Evolutionary conservation across 2,113 vertebrate genomes (phyloP).

Genomic region (Jacana jacana): DNA sequence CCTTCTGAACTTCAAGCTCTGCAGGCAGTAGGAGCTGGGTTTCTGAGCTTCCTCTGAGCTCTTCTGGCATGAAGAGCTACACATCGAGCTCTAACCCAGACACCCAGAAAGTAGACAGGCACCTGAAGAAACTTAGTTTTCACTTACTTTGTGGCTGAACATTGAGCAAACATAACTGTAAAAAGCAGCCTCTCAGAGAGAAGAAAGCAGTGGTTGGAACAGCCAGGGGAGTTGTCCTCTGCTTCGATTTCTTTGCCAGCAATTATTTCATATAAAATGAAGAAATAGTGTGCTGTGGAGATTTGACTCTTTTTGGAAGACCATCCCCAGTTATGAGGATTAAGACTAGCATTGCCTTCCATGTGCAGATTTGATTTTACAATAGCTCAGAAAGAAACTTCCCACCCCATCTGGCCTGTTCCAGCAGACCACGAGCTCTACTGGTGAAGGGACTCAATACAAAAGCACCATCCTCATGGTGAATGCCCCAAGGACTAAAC

Average conservation of each 20-base stretch:
- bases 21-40: background rate
- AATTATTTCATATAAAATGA: background rate
- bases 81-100: background rate
- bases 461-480: background rate
- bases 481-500: background rate
- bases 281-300: background rate
- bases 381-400: background rate
- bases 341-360: background rate
- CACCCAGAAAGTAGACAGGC: background rate
- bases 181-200: background rate
- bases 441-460: background rate
- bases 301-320: background rate
- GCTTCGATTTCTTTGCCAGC: background rate
- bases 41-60: background rate
- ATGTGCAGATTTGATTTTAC: background rate
- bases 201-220: background rate
- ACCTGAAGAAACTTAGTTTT: background rate
- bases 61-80: background rate
- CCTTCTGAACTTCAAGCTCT: background rate
- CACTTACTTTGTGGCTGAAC: background rate
- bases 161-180: background rate
- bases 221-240: background rate
- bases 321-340: background rate
- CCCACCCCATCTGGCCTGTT: background rate
- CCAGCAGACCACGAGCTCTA: background rate